A percentile compares a stretch with the other conserved stretches of the same genome.
These are phyloP conservation scores for Caenorhabditis macrosperma DNA, from an alignment of 2,888 invertebrate genomes.

Conservation along the genomic window DNA sequence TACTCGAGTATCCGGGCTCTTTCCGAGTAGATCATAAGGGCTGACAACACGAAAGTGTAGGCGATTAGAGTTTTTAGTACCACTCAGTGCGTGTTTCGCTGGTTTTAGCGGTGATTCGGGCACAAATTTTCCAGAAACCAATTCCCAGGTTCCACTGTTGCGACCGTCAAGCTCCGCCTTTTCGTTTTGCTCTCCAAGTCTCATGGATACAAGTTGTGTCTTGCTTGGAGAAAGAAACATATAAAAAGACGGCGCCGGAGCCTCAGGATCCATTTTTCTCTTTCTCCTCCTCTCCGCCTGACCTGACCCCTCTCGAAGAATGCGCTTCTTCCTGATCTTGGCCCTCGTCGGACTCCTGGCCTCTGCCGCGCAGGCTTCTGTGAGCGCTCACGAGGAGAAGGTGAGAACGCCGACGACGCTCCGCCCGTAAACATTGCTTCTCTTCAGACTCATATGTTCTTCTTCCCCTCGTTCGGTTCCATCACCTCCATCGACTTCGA, in stretches of 20 bases:
- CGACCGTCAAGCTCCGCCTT: conserved; percentile 32
- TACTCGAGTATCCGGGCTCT: neutral
- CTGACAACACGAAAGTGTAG: neutral
- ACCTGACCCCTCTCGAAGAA: neutral
- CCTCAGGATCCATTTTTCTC: neutral
- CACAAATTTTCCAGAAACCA: neutral
- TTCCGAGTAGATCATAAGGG: neutral
- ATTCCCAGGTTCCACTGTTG: conserved; percentile 1
- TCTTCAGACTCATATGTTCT: neutral
- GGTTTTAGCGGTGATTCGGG: neutral
- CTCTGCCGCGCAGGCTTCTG: neutral
- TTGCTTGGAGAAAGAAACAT: neutral
- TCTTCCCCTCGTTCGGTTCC: conserved; percentile 3
- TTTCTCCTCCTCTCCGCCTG: neutral
- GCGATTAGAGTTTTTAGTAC: neutral
- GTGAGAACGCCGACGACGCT: neutral
- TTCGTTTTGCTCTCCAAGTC: neutral
- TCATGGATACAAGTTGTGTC: neutral
- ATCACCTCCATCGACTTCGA: conserved; percentile 24
- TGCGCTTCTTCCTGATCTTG: neutral
- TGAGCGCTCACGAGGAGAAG: neutral
- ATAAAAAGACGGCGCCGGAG: neutral
- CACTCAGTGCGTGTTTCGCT: conserved; percentile 5
- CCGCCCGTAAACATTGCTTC: neutral
- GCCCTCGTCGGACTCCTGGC: neutral